Conservation (phyloP, 1,140 invertebrate genomes). For the Myzus persicae region DNA sequence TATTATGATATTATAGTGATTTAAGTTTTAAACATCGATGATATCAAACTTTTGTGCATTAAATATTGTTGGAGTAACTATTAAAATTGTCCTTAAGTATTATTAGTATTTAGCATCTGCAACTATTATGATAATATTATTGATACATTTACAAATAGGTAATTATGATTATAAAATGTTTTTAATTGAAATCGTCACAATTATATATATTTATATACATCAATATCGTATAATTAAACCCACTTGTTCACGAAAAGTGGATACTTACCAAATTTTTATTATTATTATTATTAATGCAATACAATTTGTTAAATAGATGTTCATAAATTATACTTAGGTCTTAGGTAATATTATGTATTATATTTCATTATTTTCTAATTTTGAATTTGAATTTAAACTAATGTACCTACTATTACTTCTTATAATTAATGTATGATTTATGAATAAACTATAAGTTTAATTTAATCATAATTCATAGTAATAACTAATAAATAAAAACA, state of each 20-base stretch:
- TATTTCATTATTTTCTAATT: not conserved
- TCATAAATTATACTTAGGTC: not conserved
- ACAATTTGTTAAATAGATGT: not conserved
- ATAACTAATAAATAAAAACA: no score
- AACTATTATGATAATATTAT: not conserved
- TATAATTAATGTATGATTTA: no score
- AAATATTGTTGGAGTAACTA: not conserved
- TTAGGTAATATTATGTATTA: not conserved
- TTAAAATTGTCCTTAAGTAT: not conserved
- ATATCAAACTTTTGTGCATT: not conserved
- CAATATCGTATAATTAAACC: not conserved
- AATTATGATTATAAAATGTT: not conserved
- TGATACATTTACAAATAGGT: not conserved
- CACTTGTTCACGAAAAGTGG: not conserved
- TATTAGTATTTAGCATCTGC: not conserved
- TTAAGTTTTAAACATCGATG: not conserved
- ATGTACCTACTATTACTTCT: no score
- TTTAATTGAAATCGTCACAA: not conserved
- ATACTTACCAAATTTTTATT: conserved; percentile 7
- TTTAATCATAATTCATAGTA: not conserved
- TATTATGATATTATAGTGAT: not conserved
- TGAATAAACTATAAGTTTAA: not conserved
- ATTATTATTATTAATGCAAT: not conserved
- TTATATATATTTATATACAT: not conserved
- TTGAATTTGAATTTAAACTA: not conserved